These are phyloP conservation scores for Didymodactylos carnosus DNA, from an alignment of 2,888 invertebrate genomes.

Conservation along the genomic window DNA sequence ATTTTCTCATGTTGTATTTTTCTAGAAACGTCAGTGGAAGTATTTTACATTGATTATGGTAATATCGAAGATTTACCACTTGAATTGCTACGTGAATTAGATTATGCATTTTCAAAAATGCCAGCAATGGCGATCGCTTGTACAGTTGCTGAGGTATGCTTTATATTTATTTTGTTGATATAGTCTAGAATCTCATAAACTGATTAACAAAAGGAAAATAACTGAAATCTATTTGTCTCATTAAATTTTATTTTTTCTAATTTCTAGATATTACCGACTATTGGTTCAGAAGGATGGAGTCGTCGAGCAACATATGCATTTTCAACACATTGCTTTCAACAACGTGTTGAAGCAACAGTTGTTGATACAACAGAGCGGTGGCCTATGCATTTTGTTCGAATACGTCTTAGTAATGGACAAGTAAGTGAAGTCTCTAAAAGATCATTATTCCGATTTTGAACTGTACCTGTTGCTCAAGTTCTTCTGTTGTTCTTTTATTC, in stretches of 20 bases:
- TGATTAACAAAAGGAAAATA: background rate
- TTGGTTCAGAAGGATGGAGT: background rate
- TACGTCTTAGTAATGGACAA: background rate
- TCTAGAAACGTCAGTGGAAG: background rate
- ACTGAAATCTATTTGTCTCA: background rate
- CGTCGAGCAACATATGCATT: background rate
- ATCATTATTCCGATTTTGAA: background rate
- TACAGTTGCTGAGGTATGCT: background rate
- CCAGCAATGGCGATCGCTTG: background rate
- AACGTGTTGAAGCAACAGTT: background rate
- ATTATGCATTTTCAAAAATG: background rate
- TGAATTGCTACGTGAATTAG: background rate
- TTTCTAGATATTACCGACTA: background rate
- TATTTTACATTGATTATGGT: slow-evolving; percentile 9
- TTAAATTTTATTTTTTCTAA: background rate
- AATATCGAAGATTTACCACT: slow-evolving; percentile 1
- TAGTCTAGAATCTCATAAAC: too few species aligned
- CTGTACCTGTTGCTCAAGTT: background rate
- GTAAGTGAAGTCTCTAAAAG: background rate
- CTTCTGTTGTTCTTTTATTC: background rate
- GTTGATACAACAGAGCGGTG: background rate
- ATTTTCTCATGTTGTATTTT: background rate
- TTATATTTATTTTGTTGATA: too few species aligned
- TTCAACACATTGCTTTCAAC: background rate
- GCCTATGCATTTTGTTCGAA: background rate